Conservation (phyloP, 2,888 invertebrate genomes). For the Nephrotoma guestfalica region DNA sequence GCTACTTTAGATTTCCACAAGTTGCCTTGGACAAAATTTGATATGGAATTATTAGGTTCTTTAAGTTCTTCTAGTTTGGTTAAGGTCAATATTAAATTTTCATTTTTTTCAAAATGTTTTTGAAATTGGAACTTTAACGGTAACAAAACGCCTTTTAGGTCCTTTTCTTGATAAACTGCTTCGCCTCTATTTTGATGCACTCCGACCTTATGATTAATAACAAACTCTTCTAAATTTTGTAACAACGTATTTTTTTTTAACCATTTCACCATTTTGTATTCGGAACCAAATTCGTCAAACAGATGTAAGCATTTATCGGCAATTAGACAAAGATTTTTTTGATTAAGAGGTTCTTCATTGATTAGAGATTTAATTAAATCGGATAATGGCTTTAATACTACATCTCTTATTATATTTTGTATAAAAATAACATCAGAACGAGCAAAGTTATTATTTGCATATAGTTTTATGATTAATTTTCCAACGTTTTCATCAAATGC, state of each 20-base stretch:
- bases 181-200: not conserved
- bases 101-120: slow-evolving; percentile 7
- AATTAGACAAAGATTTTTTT: not conserved
- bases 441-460: too few relatives aligned
- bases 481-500: too few relatives aligned
- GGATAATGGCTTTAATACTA: too few relatives aligned
- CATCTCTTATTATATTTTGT: too few relatives aligned
- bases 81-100: not conserved
- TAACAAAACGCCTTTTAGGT: slow-evolving; percentile 7
- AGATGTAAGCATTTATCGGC: not conserved
- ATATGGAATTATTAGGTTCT: not conserved
- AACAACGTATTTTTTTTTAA: slow-evolving; percentile 1
- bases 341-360: too few relatives aligned
- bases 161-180: not conserved
- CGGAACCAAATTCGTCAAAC: slow-evolving; percentile 1
- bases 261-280: slow-evolving; percentile 5
- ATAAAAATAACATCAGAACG: too few relatives aligned
- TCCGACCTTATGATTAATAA: slow-evolving; percentile 5
- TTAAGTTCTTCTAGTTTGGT: not conserved
- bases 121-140: slow-evolving; percentile 7
- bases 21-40: slow-evolving; percentile 6
- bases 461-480: too few relatives aligned
- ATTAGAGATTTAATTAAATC: too few relatives aligned
- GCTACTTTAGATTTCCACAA: slow-evolving; percentile 7
- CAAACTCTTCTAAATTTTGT: slow-evolving; percentile 2